Evolutionary conservation across 1,140 invertebrate genomes (phyloP), one percentile per base, ranked within the genome.

Genomic region (Delia radicum): DNA sequence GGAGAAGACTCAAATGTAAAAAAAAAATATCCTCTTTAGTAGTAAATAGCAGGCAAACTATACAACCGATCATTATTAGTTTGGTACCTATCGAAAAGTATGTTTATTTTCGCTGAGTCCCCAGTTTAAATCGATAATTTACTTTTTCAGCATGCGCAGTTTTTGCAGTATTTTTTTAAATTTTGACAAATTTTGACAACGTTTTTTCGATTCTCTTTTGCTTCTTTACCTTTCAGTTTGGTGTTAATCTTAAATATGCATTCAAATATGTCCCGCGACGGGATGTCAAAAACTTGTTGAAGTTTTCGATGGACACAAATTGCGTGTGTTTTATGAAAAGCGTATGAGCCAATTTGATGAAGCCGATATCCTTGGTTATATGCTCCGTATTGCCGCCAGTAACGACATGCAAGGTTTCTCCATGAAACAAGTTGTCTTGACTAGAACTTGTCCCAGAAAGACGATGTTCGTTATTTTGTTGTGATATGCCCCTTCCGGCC

Each of bases 371-470:
- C 89, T 99, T 73, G 98, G 98, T 69, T 99, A 99, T 83, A 91
- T 99, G 69, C 90, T 99, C 13, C 92, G 96, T 77, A 94, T 99
- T 78, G 91, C 96, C 81, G 98, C 98, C 81, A 98, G 98, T 80
- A 99, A 99, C 87, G 98, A 99, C 89, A 99, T 99, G 88, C 98
- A 99, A 90, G 98, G 98, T 75, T 99, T 99, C 87, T 98, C 98
- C 29, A 99, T 99, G 98, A 99, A 99, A 88, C 98, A 99, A 88
- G 98, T 98, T 88, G 95, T 99, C 67, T 90, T 99, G 26, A 98
- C 97, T 99, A 99, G 88, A 99, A 99, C 88, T 88, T 99, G 78
- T 90, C 89, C 79, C 99, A 99, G 88, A 93, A 99, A 84, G 98
- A 99, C 88, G 97, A 99, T 90, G 97, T 99, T 0, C 91, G 96